These are phyloP conservation scores for Microdon myrmicae DNA, from an alignment of 2,888 invertebrate species.

Conservation along the genomic window DNA sequence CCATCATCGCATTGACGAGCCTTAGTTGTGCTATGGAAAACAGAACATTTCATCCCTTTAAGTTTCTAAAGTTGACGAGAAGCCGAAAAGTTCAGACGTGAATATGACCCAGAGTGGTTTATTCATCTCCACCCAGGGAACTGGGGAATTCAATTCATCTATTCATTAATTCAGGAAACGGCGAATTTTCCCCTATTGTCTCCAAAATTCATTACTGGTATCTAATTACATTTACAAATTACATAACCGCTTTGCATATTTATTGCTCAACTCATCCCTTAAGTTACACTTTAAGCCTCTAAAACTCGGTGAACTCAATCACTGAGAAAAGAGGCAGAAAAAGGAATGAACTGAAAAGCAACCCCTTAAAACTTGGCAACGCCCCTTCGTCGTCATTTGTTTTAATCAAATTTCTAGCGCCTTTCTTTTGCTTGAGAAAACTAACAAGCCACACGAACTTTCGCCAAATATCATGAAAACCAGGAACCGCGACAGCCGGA, in stretches of 20 bases:
- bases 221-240: constrained; percentile 46
- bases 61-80: no score
- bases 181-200: no score
- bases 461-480: constrained; percentile 46
- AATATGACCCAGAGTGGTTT: no score
- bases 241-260: constrained; percentile 31
- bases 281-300: constrained; percentile 6
- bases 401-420: constrained; percentile 41
- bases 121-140: no score
- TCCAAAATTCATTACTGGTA: constrained; percentile 15
- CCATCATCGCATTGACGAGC: no score
- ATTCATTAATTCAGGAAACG: no score
- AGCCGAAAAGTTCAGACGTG: no score
- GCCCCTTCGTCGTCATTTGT: constrained; percentile 43
- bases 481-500: constrained; percentile 1
- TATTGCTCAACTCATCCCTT: constrained; percentile 21
- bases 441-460: constrained; percentile 46
- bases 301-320: background rate
- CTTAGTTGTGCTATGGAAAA: no score
- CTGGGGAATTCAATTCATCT: no score
- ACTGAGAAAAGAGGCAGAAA: background rate
- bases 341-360: constrained; percentile 7
- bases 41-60: no score
- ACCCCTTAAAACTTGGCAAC: constrained; percentile 33
- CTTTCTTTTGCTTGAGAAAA: constrained; percentile 24